Evolutionary conservation across 2,113 vertebrate genomes (phyloP), one percentile per base, ranked within the genome.

Genomic region (Chloroceryle aenea): DNA sequence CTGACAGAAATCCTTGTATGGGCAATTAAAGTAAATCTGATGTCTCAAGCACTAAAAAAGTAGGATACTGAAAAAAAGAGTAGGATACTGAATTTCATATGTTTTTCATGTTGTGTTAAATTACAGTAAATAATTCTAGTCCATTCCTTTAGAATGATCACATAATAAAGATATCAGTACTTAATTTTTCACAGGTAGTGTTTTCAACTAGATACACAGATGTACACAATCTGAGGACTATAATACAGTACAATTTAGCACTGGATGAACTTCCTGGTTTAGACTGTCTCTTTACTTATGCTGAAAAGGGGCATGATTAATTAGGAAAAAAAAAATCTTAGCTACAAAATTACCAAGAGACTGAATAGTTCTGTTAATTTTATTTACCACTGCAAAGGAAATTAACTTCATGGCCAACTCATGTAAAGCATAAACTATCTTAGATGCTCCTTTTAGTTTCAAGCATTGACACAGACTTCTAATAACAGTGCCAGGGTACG

Each of bases 241-340:
- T 91, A 59, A 22, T 89, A 81, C 16, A 55, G 48, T 42, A 88
- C 20, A 67, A 10, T 81, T n/a, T 63, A 94, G 69, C n/a, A 86
- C 48, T 86, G 95, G 25, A 85, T 91, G 40, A 94, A 87, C 88
- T 83, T 95, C 66, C 91, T 95, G 29, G 16, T 95, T 75, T 72
- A 61, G 75, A 87, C 42, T 69, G 58, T 27, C 13, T 79, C 48
- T 34, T 94, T 78, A 75, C 36, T 92, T 94, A 45, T 85, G 29
- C 55, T 87, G 56, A 64, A 81, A 80, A 87, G 42, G 56, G 42
- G 50, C 13, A 95, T 89, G 95, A 63, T 85, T 86, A 56, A 40
- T 55, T 81, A 76, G 87, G 19, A 8, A 26, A 47, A 94, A 94
- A 94, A 48, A 81, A 22, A 63, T 66, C 17, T 59, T 91, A 59